Evolutionary conservation across 2,797 vertebrate species (phyloP).

Genomic region (Valencia hispanica): DNA sequence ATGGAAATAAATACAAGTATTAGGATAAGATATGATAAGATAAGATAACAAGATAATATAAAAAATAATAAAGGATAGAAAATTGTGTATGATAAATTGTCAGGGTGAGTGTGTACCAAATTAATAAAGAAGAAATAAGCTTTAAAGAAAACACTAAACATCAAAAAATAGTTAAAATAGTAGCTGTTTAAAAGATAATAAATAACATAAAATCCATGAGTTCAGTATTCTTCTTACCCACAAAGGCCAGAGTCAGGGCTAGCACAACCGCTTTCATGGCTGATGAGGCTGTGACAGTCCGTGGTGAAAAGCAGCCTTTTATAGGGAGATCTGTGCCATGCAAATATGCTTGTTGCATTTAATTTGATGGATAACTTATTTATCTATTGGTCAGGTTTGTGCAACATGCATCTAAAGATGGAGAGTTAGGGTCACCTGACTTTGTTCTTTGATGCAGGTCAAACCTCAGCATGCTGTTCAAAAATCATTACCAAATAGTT

Average conservation of each 20-base stretch:
- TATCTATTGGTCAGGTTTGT: neutral
- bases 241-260: constrained; percentile 64
- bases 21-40: too few relatives aligned
- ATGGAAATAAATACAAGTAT: too few relatives aligned
- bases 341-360: constrained; percentile 16
- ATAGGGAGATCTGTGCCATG: constrained; percentile 37
- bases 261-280: constrained; percentile 67
- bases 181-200: neutral
- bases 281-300: constrained; percentile 42
- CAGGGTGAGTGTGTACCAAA: neutral
- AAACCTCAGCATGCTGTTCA: constrained; percentile 22
- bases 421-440: constrained; percentile 65
- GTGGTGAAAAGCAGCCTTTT: constrained; percentile 35
- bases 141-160: neutral
- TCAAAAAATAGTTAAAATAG: neutral
- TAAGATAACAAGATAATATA: too few relatives aligned
- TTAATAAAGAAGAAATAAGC: neutral
- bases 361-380: constrained; percentile 13
- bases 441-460: constrained; percentile 27
- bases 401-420: constrained; percentile 12
- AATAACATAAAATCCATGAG: neutral
- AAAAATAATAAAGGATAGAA: neutral
- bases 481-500: constrained; percentile 16
- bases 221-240: constrained; percentile 64
- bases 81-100: neutral